Evolutionary conservation across 2,888 invertebrate genomes (phyloP), one percentile per base, ranked within the genome.

Genomic region (Andrena bucephala): DNA sequence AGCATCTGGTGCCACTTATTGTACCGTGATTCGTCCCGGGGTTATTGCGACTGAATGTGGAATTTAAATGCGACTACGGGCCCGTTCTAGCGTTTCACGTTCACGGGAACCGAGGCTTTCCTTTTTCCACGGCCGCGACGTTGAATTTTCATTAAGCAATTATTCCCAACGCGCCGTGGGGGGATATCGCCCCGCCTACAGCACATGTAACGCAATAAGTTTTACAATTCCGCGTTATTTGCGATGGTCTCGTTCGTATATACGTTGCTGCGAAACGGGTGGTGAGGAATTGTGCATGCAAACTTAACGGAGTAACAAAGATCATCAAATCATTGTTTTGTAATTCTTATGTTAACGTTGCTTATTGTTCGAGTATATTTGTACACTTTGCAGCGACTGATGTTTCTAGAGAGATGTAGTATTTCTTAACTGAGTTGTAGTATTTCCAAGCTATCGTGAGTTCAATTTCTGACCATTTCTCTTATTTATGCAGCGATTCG

Each of bases 1-100:
- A 77, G 74, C 90, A 90, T 86, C 89, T 90, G 90, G 78, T 60
- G 74, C 81, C 88, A 81, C 81, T 90, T 89, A 89, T 90, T 89
- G 86, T 83, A 70, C 77, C 78, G 77, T 66, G 81, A 86, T 87
- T 87, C 85, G 73, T 84, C 71, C 77, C 31, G 48, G 48, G 68
- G 77, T 72, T 89, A 86, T 86, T 85, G 81, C 83, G n/a, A 76
- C 76, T 72, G 76, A 83, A 85, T 71, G 67, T 63, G 63, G 71
- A 79, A 86, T 86, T 86, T 81, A 81, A 85, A 87, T 81, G 60
- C 60, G 68, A 65, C 68, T 52, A 24, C 76, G 63, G 54, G n/a
- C 5, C 5, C 63, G 59, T n/a, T 50, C 60, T 27, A 31, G 7
- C 75, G 68, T 70, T 75, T 70, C 16, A 57, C 67, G 70, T 50